Evolutionary conservation across 2,113 vertebrate genomes (phyloP), one percentile per base, ranked within the genome.

Genomic region (Chunga burmeisteri): DNA sequence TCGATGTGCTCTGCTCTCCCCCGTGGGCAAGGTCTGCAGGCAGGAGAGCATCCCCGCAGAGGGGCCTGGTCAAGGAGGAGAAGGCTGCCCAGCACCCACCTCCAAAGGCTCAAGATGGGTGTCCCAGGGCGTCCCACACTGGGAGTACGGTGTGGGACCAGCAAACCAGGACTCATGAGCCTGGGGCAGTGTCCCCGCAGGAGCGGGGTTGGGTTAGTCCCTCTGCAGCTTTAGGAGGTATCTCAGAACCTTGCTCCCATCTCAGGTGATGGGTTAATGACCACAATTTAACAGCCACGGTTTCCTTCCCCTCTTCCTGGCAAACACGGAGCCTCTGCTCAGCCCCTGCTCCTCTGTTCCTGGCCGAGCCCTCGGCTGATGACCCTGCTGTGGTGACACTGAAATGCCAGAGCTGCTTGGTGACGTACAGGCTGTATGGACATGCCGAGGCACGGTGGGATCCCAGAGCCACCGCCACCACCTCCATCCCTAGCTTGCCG

Each of bases 391-490:
- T 3, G 65, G 61, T 67, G 83, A 10, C 36, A 46, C 66, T 14
- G 66, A 67, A 36, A 8, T 21, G 32, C 23, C 92, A 56, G 68
- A 25, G n/a, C 44, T 25, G 17, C 32, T 26, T 3, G 3, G 53
- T 3, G 3, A 3, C 3, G 18, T 6, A 2, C 0, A 1, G 40
- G 55, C 79, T n/a, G 11, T 10, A 19, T 2, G 8, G n/a, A 42
- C 49, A 36, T 4, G 0, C 3, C 1, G 0, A 27, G 42, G 62
- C 38, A 38, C 5, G 2, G 32, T 8, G 20, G 53, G 25, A 88
- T 30, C 67, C 1, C 5, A 3, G 27, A 25, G 15, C n/a, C 10
- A 0, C 42, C 13, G 0, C 67, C 9, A 1, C 58, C 4, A 2
- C 10, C 56, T 78, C 92, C 42, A 30, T 7, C n/a, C 46, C 30